Base-by-base conservation (phyloP, 2,888 invertebrate genomes). In the Ferrisia virgata region DNA sequence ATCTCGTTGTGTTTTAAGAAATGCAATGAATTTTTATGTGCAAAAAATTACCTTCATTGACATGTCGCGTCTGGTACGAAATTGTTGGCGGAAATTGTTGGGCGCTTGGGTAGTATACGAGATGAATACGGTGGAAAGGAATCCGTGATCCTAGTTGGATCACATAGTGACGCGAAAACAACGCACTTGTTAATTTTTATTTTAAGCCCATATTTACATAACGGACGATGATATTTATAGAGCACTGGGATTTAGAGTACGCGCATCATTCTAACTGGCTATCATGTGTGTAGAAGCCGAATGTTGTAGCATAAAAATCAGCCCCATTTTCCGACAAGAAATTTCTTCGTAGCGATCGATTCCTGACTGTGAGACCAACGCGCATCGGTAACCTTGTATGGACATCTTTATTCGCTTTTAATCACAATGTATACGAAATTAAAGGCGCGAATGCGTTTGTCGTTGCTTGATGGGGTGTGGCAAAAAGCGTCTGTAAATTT, bases 141-240 rank as follows among this genome's bases (percentile, higher is more conserved):
- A 64, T 28, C 39, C 36, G 82, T 39, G 82, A 64, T n/a, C 22
- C 1, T 25, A 64, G 15, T 39, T 25, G n/a, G 36, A 82, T 64
- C 82, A 58, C 82, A 82, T 82, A 53, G 43, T 80, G 82, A 36
- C 82, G 82, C 82, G 82, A 64, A 82, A 64, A 58, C 64, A 53
- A 64, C 58, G 64, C 58, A 36, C 72, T 76, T 36, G 36, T 1
- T 64, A 6, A 31, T 64, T 40, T 64, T 82, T 64, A 82, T 82
- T 82, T 82, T 64, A 64, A 82, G 82, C n/a, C 36, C 39, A 39
- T 64, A 64, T 82, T 36, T 82, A 64, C 64, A 64, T 82, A 36
- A n/a, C 47, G 58, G 36, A 31, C 36, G 82, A 31, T 58, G 82
- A 82, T 82, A 82, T 82, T 82, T 82, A 82, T 82, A 82, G 82